These are phyloP conservation scores for Drepana falcataria DNA, from an alignment of 2,888 invertebrate species.

Conservation along the genomic window DNA sequence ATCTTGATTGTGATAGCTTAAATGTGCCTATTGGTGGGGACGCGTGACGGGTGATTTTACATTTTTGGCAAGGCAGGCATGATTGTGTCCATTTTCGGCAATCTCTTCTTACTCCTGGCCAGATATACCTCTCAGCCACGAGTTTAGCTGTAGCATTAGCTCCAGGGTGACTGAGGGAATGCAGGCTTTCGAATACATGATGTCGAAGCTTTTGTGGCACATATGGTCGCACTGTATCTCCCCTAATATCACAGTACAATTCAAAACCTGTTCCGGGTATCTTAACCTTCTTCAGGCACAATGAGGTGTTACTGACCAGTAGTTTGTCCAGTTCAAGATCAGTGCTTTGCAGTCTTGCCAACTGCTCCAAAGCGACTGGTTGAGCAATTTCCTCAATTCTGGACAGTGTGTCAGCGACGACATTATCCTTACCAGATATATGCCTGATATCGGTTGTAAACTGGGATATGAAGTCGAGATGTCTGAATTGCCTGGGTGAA, in stretches of 20 bases:
- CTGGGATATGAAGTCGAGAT: slow-evolving; percentile 32
- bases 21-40: no score
- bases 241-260: no score
- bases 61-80: slow-evolving; percentile 32
- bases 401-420: slow-evolving; percentile 36
- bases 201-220: slow-evolving; percentile 6
- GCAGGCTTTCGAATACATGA: slow-evolving; percentile 9
- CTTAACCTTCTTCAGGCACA: slow-evolving; percentile 1
- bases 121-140: slow-evolving; percentile 16
- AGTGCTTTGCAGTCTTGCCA: not conserved
- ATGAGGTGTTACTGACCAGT: not conserved
- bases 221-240: slow-evolving; percentile 8
- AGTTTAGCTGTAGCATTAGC: slow-evolving; percentile 9
- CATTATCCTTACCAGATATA: slow-evolving; percentile 32
- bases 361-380: not conserved
- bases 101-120: slow-evolving; percentile 16
- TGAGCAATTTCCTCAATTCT: slow-evolving; percentile 15
- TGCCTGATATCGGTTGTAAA: slow-evolving; percentile 42
- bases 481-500: slow-evolving; percentile 10
- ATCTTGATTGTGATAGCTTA: no score
- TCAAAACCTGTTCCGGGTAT: not conserved
- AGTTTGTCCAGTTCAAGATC: not conserved
- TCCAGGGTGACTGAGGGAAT: slow-evolving; percentile 14
- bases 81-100: slow-evolving; percentile 20
- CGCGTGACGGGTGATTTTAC: slow-evolving; percentile 26